Percentiles rank a stretch among this genome's conserved stretches.
Evolutionary conservation across 1,140 invertebrate species (phyloP).

Genomic region (Pseudomyrmex concolor): DNA sequence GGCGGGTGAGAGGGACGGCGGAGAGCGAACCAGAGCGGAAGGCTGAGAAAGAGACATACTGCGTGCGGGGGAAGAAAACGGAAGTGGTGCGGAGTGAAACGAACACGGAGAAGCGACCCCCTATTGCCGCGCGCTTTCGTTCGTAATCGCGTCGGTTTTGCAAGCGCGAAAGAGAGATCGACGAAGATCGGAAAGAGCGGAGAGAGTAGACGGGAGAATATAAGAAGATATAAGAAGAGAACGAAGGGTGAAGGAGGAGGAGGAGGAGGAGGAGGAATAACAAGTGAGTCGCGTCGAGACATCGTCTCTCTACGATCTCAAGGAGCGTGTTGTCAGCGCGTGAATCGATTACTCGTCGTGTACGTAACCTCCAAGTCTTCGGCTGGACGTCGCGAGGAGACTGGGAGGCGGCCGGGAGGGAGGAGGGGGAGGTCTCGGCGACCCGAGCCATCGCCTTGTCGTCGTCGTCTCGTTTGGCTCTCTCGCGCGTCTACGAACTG

Average conservation of each 20-base stretch:
- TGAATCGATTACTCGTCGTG: constrained; percentile 62
- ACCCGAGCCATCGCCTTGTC: constrained; percentile 46
- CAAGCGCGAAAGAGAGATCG: constrained; percentile 32
- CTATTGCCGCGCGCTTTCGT: constrained; percentile 54
- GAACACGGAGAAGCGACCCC: constrained; percentile 53
- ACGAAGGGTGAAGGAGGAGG: neutral
- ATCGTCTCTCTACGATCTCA: constrained; percentile 11
- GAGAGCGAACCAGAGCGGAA: constrained; percentile 60
- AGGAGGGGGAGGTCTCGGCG: constrained; percentile 24
- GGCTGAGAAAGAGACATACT: constrained; percentile 51
- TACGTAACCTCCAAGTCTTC: constrained; percentile 54
- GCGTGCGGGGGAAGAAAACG: constrained; percentile 45
- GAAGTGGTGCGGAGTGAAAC: constrained; percentile 52
- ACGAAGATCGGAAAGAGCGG: neutral
- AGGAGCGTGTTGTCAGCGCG: constrained; percentile 20
- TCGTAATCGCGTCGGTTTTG: constrained; percentile 61
- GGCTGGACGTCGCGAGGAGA: constrained; percentile 53
- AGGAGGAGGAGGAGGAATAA: neutral
- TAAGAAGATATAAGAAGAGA: neutral
- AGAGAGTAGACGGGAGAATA: neutral
- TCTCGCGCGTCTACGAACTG: constrained; percentile 41
- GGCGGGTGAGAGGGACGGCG: constrained; percentile 13
- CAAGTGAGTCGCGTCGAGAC: constrained; percentile 33
- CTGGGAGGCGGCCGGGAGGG: constrained; percentile 19
- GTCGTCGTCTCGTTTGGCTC: constrained; percentile 11